These are phyloP conservation scores for Clarias batrachus DNA, from an alignment of 2,113 vertebrate species.

Conservation along the genomic window DNA sequence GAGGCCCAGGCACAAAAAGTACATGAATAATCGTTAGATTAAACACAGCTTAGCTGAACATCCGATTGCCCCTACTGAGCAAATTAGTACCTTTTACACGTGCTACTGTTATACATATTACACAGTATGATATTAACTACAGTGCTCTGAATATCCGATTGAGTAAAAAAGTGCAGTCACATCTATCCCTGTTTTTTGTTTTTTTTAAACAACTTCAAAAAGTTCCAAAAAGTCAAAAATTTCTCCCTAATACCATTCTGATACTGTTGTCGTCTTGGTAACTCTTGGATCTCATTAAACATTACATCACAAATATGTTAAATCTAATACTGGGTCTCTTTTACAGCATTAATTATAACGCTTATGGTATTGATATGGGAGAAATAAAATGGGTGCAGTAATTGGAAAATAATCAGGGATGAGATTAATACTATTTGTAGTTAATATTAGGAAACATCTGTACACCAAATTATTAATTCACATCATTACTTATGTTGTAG, in stretches of 20 bases:
- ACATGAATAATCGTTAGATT: background rate
- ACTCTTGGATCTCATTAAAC: background rate
- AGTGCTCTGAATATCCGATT: background rate
- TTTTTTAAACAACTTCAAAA: background rate
- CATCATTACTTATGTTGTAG: too few relatives aligned
- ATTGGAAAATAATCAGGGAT: too few relatives aligned
- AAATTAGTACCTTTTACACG: background rate
- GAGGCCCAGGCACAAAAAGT: background rate
- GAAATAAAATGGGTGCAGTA: too few relatives aligned
- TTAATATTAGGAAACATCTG: too few relatives aligned
- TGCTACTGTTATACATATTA: background rate
- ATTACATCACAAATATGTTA: background rate
- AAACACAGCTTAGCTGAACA: background rate
- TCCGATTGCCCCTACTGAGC: background rate
- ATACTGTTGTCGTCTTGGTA: background rate
- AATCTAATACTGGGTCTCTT: background rate
- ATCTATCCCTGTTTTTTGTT: background rate
- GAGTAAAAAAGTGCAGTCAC: background rate
- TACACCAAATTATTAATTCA: too few relatives aligned
- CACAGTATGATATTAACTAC: background rate
- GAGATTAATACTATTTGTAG: too few relatives aligned
- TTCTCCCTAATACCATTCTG: background rate
- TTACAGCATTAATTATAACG: too few relatives aligned
- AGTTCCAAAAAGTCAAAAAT: background rate
- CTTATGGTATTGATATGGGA: too few relatives aligned